Base-by-base conservation (phyloP, 2,888 invertebrate species). In the Carabus problematicus region DNA sequence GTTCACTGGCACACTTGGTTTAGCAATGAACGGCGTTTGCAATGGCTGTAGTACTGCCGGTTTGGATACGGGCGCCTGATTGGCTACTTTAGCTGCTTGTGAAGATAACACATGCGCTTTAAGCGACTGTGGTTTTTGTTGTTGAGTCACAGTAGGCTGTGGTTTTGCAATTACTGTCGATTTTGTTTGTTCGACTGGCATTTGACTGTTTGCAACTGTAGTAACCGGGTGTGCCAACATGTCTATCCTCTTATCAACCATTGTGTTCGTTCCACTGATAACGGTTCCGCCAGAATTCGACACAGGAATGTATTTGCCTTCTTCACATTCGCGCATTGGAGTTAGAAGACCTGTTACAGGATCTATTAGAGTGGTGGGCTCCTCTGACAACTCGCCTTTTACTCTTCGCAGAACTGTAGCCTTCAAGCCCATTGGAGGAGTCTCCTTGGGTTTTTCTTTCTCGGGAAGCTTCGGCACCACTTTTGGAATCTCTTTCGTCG, bases 321-420 rank as follows among this genome's bases (percentile, higher is more conserved):
- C 91, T 76, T 90, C 91, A 58, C 88, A 88, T 74, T 90, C 89
- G 75, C 88, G 84, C 86, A 89, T 87, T 0, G 89, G 88, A 68
- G 88, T 89, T 41, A 92, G 81, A 74, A 90, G 82, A 1, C 91
- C 91, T 0, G 91, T 91, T 0, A 91, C 90, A 0, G 91, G 91
- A 80, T 92, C 92, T 52, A 91, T 90, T 14, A 91, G 78, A 3
- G 88, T 88, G 75, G 86, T 86, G 0, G 90, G 88, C 75, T 90
- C 89, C 8, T 84, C 82, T 42, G 82, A 82, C 73, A 77, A 70
- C 67, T 82, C 82, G 16, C 79, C 80, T 72, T 82, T 82, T 49
- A 82, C 76, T 40, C 82, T 75, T 19, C 82, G 75, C 43, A 82
- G 72, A 74, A 82, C 77, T 1, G 79, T 79, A 3, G 80, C 80